Conservation (phyloP, 2,797 vertebrate species). For the Taeniopygia guttata region DNA sequence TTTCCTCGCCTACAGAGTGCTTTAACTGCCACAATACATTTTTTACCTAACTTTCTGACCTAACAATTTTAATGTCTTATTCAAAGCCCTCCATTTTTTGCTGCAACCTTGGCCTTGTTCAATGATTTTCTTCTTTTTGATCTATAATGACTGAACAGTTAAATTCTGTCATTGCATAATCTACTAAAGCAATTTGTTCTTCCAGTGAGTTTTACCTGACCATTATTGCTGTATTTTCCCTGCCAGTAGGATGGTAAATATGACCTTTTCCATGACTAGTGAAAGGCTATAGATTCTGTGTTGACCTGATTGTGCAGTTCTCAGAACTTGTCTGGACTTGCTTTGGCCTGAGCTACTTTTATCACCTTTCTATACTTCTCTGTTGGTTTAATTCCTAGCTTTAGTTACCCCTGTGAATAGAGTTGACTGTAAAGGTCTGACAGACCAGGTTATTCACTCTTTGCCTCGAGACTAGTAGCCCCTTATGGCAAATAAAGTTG, state of each 20-base stretch:
- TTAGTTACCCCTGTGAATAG: neutral
- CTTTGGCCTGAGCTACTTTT: neutral
- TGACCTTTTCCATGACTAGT: neutral
- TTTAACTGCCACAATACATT: neutral
- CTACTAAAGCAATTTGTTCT: neutral
- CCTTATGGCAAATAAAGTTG: neutral
- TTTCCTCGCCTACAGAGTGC: neutral
- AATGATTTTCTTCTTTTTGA: neutral
- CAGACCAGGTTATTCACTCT: neutral
- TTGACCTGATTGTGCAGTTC: neutral
- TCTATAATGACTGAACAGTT: neutral
- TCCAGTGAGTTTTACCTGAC: neutral
- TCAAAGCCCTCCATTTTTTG: neutral
- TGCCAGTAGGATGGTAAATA: neutral
- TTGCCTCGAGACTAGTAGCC: neutral
- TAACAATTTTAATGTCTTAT: neutral
- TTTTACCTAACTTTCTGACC: neutral
- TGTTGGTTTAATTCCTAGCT: neutral
- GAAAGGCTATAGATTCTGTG: neutral
- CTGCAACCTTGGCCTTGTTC: neutral
- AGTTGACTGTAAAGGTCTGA: neutral
- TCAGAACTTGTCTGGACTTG: neutral
- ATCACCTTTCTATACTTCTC: neutral
- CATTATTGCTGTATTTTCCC: neutral
- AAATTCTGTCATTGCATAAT: neutral